A percentile compares a stretch with the other conserved stretches of the same genome.
Evolutionary conservation across 1,140 invertebrate species (phyloP).

Genomic region (Thalassaphorura encarpata): DNA sequence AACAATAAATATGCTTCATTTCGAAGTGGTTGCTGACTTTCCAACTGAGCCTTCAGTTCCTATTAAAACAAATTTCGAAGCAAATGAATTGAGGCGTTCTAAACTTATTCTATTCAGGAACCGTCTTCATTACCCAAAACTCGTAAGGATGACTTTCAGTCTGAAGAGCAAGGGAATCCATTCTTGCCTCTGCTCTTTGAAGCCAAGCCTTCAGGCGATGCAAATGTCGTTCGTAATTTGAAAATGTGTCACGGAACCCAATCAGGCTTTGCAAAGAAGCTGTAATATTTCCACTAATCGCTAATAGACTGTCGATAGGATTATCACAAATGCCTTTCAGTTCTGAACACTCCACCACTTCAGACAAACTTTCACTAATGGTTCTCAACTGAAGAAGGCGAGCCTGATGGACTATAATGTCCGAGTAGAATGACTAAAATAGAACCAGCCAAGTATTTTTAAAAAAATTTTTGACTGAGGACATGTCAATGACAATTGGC

Average conservation of each 20-base stretch:
- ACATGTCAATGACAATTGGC: no score
- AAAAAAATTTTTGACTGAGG: no score
- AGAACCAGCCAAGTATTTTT: no score
- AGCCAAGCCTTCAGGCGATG: conserved; percentile 64
- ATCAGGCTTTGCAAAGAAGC: conserved; percentile 54
- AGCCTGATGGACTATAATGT: conserved; percentile 64
- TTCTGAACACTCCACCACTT: conserved; percentile 57
- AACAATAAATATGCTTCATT: conserved; percentile 59
- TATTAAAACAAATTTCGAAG: conserved; percentile 36
- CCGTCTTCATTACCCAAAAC: conserved; percentile 62
- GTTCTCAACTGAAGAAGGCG: conserved; percentile 58
- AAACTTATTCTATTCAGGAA: no score
- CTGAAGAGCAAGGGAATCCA: conserved; percentile 42
- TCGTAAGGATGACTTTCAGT: conserved; percentile 50
- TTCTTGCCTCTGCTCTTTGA: conserved; percentile 54
- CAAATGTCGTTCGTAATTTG: conserved; percentile 56
- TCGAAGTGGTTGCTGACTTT: conserved; percentile 66
- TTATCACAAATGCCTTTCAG: conserved; percentile 57
- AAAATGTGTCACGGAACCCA: conserved; percentile 64
- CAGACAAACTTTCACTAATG: conserved; percentile 60
- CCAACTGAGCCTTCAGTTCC: conserved; percentile 76
- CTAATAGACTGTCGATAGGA: conserved; percentile 54
- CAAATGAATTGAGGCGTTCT: no score
- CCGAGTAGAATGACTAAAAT: conserved; percentile 55
- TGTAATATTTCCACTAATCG: conserved; percentile 61